Base-by-base conservation (phyloP, 2,113 vertebrate species). In the Pavo muticus region DNA sequence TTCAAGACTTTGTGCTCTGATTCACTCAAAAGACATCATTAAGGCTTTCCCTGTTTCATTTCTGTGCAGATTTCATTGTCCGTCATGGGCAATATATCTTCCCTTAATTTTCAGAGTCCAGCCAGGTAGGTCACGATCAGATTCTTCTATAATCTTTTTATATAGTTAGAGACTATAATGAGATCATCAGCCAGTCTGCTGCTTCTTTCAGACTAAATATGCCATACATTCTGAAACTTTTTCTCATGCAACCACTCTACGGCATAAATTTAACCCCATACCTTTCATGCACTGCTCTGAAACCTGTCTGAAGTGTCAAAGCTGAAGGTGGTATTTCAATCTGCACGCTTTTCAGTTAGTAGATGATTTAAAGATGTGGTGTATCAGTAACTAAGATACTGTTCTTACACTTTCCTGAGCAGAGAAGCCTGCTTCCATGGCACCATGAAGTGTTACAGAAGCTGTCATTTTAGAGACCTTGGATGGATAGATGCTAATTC, bases 131-230 rank as follows among this genome's bases (percentile, higher is more conserved):
- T 97, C 88, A 95, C 6, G 83, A 88, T 76, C 76, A 93, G 69
- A 72, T 93, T 86, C 69, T 61, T 94, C 90, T 72, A 52, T 81
- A 91, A 93, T 90, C 72, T 80, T 93, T 94, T 88, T 61, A 94
- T 83, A 89, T 76, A 95, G 94, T 93, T 96, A 83, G 85, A 72
- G 82, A 91, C 76, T 57, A 54, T 91, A 96, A 94, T 90, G 76
- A 95, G 93, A 88, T 88, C 83, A 90, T 93, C 87, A 84, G 80
- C 85, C 65, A 37, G 76, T 44, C 65, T 81, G 27, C 63, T 91
- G 80, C 91, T 72, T 69, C 57, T 84, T 95, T 57, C 76, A 90
- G 52, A 25, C n/a, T 95, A 88, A 95, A 84, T 88, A 88, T 44
- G 61, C 27, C 64, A 61, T 44, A 68, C 23, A 60, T 91, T 52